Conservation (phyloP, 2,888 invertebrate species). For the Drosophila gaucha region DNA sequence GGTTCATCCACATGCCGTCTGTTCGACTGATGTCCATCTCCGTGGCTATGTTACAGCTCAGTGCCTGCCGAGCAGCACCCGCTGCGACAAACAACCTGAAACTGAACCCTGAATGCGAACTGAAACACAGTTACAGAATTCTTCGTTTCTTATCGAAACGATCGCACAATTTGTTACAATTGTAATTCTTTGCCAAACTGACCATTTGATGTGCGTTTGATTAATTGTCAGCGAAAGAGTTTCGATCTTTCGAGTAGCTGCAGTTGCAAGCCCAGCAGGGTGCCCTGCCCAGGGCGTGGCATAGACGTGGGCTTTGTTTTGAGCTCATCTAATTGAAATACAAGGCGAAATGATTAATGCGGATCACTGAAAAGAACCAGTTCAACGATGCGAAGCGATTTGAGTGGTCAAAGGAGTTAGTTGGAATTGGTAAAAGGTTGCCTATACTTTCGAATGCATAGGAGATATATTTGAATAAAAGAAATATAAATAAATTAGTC, state of each 20-base stretch:
- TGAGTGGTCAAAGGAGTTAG: conserved; percentile 34
- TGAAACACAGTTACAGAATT: background rate
- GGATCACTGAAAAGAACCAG: conserved; percentile 7
- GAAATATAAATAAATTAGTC: background rate
- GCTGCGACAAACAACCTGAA: conserved; percentile 49
- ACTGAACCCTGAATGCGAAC: background rate
- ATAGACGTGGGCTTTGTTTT: conserved; percentile 39
- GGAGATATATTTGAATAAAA: background rate
- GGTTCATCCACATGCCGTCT: conserved; percentile 49
- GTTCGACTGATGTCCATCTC: conserved; percentile 45
- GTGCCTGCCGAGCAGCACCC: conserved; percentile 46
- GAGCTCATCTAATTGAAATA: conserved; percentile 61
- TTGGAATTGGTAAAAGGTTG: conserved; percentile 24
- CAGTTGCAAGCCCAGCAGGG: conserved; percentile 39
- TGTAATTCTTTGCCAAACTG: conserved; percentile 55
- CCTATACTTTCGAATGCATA: background rate
- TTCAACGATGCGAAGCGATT: conserved; percentile 7
- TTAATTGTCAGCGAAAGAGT: conserved; percentile 69
- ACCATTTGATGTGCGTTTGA: conserved; percentile 53
- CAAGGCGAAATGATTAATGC: conserved; percentile 61
- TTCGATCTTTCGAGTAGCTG: conserved; percentile 25
- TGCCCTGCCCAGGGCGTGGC: conserved; percentile 25
- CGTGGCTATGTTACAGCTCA: conserved; percentile 20
- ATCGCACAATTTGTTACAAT: conserved; percentile 54
- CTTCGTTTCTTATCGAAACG: conserved; percentile 21